A percentile compares a stretch with the other conserved stretches of the same genome.
These are phyloP conservation scores for Hydrozoanthus tunicans DNA, from an alignment of 64 coral and sea anemone species.

Conservation along the genomic window DNA sequence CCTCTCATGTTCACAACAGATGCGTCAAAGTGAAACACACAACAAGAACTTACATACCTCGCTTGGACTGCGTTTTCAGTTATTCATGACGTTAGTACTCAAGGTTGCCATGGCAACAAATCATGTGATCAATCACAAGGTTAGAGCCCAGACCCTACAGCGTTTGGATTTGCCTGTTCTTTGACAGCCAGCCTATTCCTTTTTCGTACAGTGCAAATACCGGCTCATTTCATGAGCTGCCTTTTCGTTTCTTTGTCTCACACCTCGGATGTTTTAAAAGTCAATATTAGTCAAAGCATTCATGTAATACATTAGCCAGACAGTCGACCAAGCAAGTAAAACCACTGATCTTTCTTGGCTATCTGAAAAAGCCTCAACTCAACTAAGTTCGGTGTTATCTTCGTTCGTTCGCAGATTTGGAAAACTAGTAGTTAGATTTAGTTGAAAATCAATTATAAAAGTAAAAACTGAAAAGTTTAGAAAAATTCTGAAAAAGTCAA, in stretches of 20 bases:
- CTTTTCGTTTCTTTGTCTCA: slow-evolving; percentile 58
- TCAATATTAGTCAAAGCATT: slow-evolving; percentile 49
- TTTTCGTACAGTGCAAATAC: slow-evolving; percentile 63
- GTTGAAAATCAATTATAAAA: too few relatives aligned
- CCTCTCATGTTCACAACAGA: background rate
- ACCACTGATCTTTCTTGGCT: slow-evolving; percentile 38
- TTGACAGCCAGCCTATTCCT: slow-evolving; percentile 60
- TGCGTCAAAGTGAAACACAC: slow-evolving; percentile 53
- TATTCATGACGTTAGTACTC: slow-evolving; percentile 54
- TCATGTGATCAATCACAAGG: slow-evolving; percentile 60
- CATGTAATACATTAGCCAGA: slow-evolving; percentile 43
- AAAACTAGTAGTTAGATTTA: too few relatives aligned
- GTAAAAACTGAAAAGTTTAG: too few relatives aligned
- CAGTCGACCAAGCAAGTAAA: slow-evolving; percentile 3
- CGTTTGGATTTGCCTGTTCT: slow-evolving; percentile 26
- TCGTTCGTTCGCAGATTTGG: background rate
- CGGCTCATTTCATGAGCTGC: slow-evolving; percentile 46
- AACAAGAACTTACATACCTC: slow-evolving; percentile 47
- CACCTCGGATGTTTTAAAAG: slow-evolving; percentile 37
- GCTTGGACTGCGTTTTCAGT: slow-evolving; percentile 28
- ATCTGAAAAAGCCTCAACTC: background rate
- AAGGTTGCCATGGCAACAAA: slow-evolving; percentile 64
- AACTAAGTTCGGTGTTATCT: background rate
- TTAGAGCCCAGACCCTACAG: slow-evolving; percentile 44
- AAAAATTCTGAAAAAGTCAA: too few relatives aligned